Evolutionary conservation across 2,113 vertebrate species (phyloP).

Genomic region (Microtus montanus): DNA sequence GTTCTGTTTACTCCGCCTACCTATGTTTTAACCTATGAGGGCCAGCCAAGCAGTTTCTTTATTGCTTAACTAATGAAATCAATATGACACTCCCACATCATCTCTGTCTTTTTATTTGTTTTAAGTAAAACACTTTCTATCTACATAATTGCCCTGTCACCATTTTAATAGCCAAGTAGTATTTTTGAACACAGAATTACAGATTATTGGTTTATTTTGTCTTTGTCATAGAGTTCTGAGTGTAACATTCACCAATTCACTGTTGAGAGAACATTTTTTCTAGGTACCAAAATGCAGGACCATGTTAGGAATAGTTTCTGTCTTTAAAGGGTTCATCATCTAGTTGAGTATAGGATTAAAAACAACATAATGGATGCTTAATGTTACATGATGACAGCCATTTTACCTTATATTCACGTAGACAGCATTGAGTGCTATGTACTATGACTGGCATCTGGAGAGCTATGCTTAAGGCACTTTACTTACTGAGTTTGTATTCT

Average conservation of each 20-base stretch:
- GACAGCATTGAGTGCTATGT: background rate
- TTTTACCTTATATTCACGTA: background rate
- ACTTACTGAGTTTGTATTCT: background rate
- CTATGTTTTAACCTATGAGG: too few relatives aligned
- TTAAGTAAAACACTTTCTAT: constrained; percentile 10
- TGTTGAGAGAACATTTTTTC: constrained; percentile 44
- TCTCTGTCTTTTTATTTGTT: constrained; percentile 24
- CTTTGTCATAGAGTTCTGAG: background rate
- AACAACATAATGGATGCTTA: background rate
- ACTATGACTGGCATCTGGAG: background rate
- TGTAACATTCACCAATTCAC: background rate
- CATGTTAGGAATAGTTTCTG: background rate
- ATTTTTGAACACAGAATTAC: background rate
- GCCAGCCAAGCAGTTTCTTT: too few relatives aligned
- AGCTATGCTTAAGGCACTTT: background rate
- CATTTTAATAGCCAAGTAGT: constrained; percentile 25
- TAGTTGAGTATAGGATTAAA: constrained; percentile 26
- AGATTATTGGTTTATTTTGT: background rate
- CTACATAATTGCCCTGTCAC: background rate
- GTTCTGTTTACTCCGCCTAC: too few relatives aligned
- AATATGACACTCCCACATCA: background rate
- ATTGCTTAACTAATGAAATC: too few relatives aligned
- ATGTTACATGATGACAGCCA: background rate
- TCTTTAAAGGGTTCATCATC: constrained; percentile 13
- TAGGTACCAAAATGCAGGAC: background rate